These are phyloP conservation scores for Cuniculus paca DNA, from an alignment of 2,797 vertebrate species.

Conservation along the genomic window DNA sequence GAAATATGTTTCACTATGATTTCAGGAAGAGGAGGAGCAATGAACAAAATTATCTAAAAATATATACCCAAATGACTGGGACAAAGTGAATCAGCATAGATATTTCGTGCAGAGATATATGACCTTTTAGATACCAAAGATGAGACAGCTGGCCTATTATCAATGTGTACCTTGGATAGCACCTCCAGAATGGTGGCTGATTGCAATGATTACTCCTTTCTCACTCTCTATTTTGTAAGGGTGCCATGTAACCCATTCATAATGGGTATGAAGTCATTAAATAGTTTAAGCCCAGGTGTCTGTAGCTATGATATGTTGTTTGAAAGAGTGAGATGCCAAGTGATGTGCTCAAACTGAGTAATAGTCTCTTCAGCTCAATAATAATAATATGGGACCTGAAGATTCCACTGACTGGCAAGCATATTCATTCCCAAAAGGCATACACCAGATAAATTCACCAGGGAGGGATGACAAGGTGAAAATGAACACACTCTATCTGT, in stretches of 20 bases:
- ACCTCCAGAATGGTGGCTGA: conserved; percentile 34
- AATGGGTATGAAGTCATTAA: background rate
- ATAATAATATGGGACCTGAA: background rate
- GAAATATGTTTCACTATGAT: background rate
- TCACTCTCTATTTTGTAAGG: conserved; percentile 3
- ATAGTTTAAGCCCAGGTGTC: background rate
- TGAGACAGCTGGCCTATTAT: conserved; percentile 8
- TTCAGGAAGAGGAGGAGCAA: background rate
- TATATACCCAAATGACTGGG: background rate
- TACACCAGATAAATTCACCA: background rate
- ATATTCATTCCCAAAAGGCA: background rate
- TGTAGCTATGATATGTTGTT: background rate
- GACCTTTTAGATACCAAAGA: background rate
- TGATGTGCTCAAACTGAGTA: background rate
- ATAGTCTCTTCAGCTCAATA: background rate
- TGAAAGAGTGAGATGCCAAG: background rate
- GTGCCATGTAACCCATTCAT: background rate
- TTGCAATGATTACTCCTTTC: conserved; percentile 24
- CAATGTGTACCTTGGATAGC: background rate
- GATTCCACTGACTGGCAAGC: background rate
- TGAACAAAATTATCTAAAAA: background rate
- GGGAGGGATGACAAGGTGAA: background rate
- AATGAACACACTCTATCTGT: background rate
- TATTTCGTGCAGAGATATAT: background rate
- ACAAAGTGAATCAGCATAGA: background rate